Evolutionary conservation across 2,113 vertebrate species (phyloP), one percentile per base, ranked within the genome.

Genomic region (Festucalex cinctus): DNA sequence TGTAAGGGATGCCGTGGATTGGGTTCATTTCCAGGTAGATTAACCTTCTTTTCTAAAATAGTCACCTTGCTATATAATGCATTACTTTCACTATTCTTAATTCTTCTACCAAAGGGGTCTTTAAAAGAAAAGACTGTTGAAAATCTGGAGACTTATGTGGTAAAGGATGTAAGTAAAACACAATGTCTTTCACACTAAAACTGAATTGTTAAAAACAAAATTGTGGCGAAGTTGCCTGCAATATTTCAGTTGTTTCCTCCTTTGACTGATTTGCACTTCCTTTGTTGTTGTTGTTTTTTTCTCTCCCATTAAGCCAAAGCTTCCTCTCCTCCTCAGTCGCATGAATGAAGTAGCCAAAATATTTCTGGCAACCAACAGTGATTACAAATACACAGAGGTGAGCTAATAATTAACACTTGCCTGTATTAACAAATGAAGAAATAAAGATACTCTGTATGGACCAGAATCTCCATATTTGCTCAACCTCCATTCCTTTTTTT

Each of bases 281-380:
- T 37, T 67, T 37, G 9, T 37, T 37, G 37, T 37, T 37, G 37
- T 37, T 6, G 6, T 37, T 37, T 9, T 37, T 9, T 37, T 59
- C 61, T 36, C 69, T 77, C 68, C 81, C 85, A 64, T 68, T 77
- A 99, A 97, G 93, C 92, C 39, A n/a, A 98, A 98, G 85, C 89
- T 99, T 77, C 94, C 97, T 37, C 91, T 98, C 77, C 93, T 99
- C 72, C 92, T 99, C 76, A 98, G 97, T 79, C 93, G 96, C 66
- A 98, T 99, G 95, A 97, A 95, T 74, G 97, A 99, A 88, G 95
- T 98, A 6, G 91, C 95, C 79, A 99, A 99, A 88, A 95, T 98
- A 78, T 99, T 99, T 88, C 92, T 99, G 3, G 97, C 94, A 62
- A 99, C 97, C 81, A 99, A 99, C 93, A 99, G 97, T 0, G 97